These are phyloP conservation scores for Yponomeuta sedellus DNA, from an alignment of 2,888 invertebrate species.

Conservation along the genomic window DNA sequence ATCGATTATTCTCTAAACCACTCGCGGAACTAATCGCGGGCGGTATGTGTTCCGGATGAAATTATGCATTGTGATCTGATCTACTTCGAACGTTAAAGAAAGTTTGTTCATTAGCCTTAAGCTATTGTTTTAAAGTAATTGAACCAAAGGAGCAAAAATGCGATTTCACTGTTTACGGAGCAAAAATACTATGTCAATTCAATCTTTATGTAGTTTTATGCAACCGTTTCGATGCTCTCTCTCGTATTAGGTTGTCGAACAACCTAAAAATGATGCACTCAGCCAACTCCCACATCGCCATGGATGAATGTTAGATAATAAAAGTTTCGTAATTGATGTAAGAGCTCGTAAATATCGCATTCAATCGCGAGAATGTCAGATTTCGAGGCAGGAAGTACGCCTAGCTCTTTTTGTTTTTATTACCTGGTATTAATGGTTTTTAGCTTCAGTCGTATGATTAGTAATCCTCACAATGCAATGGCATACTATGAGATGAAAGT, in stretches of 20 bases:
- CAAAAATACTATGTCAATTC: neutral
- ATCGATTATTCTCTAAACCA: conserved; percentile 51
- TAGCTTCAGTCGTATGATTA: neutral
- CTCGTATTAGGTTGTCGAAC: neutral
- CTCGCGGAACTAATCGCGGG: conserved; percentile 53
- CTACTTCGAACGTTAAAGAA: conserved; percentile 32
- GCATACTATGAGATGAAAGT: neutral
- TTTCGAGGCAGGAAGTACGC: neutral
- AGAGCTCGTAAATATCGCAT: conserved; percentile 2
- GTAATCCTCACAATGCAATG: neutral
- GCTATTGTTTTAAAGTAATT: conserved; percentile 13
- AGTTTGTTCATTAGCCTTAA: conserved; percentile 7
- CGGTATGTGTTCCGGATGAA: conserved; percentile 51
- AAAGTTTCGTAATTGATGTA: conserved; percentile 11
- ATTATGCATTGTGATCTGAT: conserved; percentile 47
- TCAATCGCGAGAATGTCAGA: neutral
- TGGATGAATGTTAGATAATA: neutral
- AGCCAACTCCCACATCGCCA: neutral
- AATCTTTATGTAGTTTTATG: neutral
- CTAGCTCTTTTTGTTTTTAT: neutral
- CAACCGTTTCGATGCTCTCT: neutral
- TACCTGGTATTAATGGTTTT: neutral
- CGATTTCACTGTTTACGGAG: neutral
- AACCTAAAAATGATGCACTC: neutral
- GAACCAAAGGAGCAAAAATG: neutral